Base-by-base conservation (phyloP, 1,140 invertebrate genomes). In the Leguminivora glycinivorella region DNA sequence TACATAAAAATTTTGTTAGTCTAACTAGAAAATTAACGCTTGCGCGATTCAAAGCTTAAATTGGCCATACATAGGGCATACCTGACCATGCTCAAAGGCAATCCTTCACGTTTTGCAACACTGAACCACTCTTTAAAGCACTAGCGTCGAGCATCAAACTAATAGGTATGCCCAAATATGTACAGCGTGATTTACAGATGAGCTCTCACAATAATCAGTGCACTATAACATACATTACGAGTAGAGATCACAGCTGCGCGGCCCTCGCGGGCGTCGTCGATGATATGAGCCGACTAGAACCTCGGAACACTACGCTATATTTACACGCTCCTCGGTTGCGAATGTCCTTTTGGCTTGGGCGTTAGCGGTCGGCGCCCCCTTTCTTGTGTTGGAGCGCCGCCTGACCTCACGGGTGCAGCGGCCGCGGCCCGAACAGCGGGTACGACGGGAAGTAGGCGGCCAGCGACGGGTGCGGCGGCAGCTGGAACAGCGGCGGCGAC, bases 371-470 rank as follows among this genome's bases (percentile, higher is more conserved):
- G 87, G 90, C 90, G 90, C 90, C 88, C 90, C 88, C 90, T 82
- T 92, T 91, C 75, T 90, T 91, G 78, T 88, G 79, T 81, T 91
- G 91, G 89, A 91, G 91, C 90, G 90, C 88, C 88, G 88, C 87
- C 52, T 89, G 87, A 83, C 88, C 92, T 92, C 92, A 93, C 91
- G 92, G 93, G 90, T 93, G 93, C 85, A 93, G 93, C 80, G 93
- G 92, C 79, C 97, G 93, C 26, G 96, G 96, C n/a, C 96, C 96
- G 81, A 98, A 98, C 22, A 98, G 89, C 19, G 96, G 95, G 85
- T 97, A 97, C 0, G 96, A 96, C 1, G 96, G 96, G 82, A 97
- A 96, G 84, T 97, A 97, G 22, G 95, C 94, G 1, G 94, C 94
- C 76, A 95, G 92, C 52, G 93, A 95, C 22, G 94, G 94, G 85